Base-by-base conservation (phyloP, 2,113 vertebrate species). In the Xyrauchen texanus region DNA sequence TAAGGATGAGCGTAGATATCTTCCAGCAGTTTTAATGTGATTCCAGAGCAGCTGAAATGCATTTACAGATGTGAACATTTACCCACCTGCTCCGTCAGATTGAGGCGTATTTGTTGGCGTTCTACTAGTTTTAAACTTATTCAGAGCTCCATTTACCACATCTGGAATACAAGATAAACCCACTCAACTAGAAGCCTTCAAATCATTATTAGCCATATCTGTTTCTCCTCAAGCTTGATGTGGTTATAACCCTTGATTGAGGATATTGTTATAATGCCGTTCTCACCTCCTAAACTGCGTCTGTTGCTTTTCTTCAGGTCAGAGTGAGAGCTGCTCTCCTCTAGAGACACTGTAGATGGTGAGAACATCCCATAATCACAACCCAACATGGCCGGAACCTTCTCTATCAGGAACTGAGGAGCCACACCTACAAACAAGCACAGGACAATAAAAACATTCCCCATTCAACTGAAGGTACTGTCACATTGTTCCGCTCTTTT, bases 121-220 rank as follows among this genome's bases (percentile, higher is more conserved):
- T 96, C 93, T 96, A 91, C 91, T 96, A 91, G 92, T 93, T 95
- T 95, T 97, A 93, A 97, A 90, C 89, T 94, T 99, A 98, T 88
- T 95, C 91, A 99, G 85, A 87, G 96, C 95, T 91, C 95, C 96
- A 95, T 90, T 98, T 94, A 99, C 94, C 94, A 97, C 85, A 94
- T 96, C 97, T 99, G 96, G 92, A 99, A 99, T 84, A 86, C 84
- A 96, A 96, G 87, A 91, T 87, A 91, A 85, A 89, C 67, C 77
- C 12, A 88, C 84, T 77, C 87, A 85, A 79, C 11, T 57, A 49
- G 47, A 49, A 2, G 5, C 53, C 21, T 34, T 44, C 11, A 6
- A 34, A 34, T 34, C 21, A 34, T 34, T 34, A 34, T 34, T 34
- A 34, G 3, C 21, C 21, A 34, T 34, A 34, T 34, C 21, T 34